Percentiles rank a stretch among this genome's conserved stretches.
Conservation (phyloP, 2,888 invertebrate species). For the Tachina grossa region DNA sequence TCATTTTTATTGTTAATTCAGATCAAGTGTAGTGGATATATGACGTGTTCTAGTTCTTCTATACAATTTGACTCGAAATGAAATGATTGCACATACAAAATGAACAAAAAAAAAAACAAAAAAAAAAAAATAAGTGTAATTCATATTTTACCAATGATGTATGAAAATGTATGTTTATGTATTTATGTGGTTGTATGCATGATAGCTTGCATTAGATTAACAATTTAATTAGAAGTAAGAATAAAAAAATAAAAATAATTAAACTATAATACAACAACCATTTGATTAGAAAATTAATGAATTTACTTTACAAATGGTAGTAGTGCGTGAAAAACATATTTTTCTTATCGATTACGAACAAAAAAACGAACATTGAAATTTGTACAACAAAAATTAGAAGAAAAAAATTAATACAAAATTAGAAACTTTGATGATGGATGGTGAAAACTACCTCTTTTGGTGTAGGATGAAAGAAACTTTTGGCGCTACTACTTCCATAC, state of each 20-base stretch:
- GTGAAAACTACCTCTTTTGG: slow-evolving; percentile 88
- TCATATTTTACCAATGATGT: slow-evolving; percentile 18
- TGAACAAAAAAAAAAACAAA: not conserved
- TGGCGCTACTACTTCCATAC: slow-evolving; percentile 85
- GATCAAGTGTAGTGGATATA: not conserved
- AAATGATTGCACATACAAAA: slow-evolving; percentile 20
- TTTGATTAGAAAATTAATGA: slow-evolving; percentile 44
- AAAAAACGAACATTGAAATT: slow-evolving; percentile 53
- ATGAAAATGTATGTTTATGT: slow-evolving; percentile 12
- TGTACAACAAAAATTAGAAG: slow-evolving; percentile 58
- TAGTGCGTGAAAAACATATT: slow-evolving; percentile 54
- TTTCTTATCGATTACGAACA: slow-evolving; percentile 50
- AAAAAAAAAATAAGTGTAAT: slow-evolving; percentile 6
- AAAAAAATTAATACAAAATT: slow-evolving; percentile 31
- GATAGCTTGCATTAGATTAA: slow-evolving; percentile 51
- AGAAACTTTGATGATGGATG: slow-evolving; percentile 60
- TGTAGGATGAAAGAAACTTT: slow-evolving; percentile 73
- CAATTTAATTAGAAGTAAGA: slow-evolving; percentile 42
- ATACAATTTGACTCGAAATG: not conserved
- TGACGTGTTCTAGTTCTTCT: slow-evolving; percentile 8
- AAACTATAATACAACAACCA: slow-evolving; percentile 53
- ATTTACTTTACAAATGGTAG: slow-evolving; percentile 53
- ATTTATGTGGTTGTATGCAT: slow-evolving; percentile 8
- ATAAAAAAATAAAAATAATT: slow-evolving; percentile 15
- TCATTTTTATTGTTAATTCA: not conserved